These are phyloP conservation scores for Uromys caudimaculatus DNA, from an alignment of 2,797 vertebrate genomes.

Conservation along the genomic window DNA sequence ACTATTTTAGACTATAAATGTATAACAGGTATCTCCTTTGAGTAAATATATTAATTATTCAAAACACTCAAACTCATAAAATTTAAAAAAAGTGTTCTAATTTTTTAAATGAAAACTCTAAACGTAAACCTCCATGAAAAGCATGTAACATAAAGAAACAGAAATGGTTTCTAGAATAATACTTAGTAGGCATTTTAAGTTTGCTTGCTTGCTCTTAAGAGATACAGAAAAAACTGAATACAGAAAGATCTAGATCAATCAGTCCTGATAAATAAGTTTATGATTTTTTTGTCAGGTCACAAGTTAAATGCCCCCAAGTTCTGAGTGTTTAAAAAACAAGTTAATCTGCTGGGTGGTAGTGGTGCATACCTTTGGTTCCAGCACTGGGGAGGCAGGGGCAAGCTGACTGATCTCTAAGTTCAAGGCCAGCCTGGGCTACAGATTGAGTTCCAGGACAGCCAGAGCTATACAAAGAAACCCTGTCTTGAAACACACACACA, in stretches of 20 bases:
- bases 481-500: not conserved
- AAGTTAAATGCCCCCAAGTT: not conserved
- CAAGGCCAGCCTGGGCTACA: not conserved
- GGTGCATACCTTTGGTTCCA: not conserved
- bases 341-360: not conserved
- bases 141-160: constrained; percentile 12
- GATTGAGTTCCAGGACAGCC: not conserved
- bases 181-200: not conserved
- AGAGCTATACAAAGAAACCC: not conserved
- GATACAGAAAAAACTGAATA: not conserved
- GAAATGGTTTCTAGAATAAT: not conserved
- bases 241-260: not conserved
- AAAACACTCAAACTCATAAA: not conserved
- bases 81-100: constrained; percentile 32
- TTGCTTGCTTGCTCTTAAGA: not conserved
- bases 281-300: not conserved
- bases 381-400: not conserved
- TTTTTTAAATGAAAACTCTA: constrained; percentile 47
- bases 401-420: not conserved
- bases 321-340: not conserved
- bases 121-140: constrained; percentile 26
- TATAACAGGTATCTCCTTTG: not conserved
- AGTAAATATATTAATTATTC: constrained; percentile 1
- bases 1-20: not conserved
- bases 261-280: not conserved